A percentile compares a stretch with the other conserved stretches of the same genome.
phyloP scores from a whole-genome alignment of 2,888 invertebrate species.

The Nysson spinosus region DNA sequence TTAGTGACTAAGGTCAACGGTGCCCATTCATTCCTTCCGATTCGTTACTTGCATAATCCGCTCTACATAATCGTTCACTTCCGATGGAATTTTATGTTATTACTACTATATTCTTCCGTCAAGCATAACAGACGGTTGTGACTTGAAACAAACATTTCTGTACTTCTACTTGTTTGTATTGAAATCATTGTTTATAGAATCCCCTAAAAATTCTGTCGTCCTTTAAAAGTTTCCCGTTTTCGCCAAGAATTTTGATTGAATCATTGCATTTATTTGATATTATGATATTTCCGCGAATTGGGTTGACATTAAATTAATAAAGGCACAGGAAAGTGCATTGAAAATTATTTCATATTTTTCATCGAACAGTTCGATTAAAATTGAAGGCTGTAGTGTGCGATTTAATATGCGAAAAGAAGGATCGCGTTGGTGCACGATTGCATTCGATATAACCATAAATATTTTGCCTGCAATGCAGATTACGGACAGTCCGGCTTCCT shows the following conservation, averaged over 20 bases:
- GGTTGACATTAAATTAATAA: too few relatives aligned
- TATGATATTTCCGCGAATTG: too few relatives aligned
- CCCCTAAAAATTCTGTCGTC: too few relatives aligned
- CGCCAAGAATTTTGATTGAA: too few relatives aligned
- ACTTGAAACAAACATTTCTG: too few relatives aligned
- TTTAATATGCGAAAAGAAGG: too few relatives aligned
- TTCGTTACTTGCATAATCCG: conserved; percentile 29
- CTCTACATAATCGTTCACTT: conserved; percentile 24
- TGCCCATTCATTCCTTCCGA: conserved; percentile 18
- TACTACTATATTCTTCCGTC: not conserved
- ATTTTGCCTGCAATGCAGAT: conserved; percentile 34
- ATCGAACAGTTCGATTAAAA: conserved; percentile 1
- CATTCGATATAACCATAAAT: conserved; percentile 21
- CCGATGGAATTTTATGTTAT: not conserved
- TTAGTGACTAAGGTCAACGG: conserved; percentile 66
- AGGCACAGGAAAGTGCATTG: not conserved
- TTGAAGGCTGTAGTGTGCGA: too few relatives aligned
- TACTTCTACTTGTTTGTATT: too few relatives aligned
- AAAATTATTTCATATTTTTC: not conserved
- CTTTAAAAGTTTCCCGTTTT: too few relatives aligned
- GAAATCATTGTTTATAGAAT: too few relatives aligned
- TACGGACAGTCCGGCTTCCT: conserved; percentile 16
- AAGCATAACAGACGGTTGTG: not conserved
- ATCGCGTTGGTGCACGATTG: not conserved
- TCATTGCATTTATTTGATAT: too few relatives aligned